Percentiles rank a stretch among this genome's conserved stretches.
Evolutionary conservation across 2,888 invertebrate species (phyloP).

Genomic region (Scaptomyza caliginosa): DNA sequence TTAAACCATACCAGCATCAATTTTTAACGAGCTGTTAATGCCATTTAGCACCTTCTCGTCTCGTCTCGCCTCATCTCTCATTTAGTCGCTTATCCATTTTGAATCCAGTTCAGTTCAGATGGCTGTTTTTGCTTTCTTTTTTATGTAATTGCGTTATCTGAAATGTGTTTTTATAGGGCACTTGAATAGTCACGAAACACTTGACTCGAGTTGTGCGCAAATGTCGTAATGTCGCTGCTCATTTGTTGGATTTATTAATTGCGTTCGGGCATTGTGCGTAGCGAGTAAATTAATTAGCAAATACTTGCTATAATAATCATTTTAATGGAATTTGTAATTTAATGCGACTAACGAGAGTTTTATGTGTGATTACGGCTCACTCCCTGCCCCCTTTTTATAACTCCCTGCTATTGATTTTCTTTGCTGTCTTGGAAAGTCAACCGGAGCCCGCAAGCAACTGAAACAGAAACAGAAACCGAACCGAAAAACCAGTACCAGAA

Average conservation of each 20-base stretch:
- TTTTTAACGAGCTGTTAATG: constrained; percentile 39
- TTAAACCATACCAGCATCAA: constrained; percentile 17
- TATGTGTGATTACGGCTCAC: constrained; percentile 72
- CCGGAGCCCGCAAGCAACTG: constrained; percentile 12
- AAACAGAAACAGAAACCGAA: constrained; percentile 13
- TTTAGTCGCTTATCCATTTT: neutral
- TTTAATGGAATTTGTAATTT: constrained; percentile 82
- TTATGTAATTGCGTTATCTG: constrained; percentile 11
- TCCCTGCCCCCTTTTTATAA: neutral
- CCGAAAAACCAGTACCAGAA: constrained; percentile 24
- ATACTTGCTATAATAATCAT: constrained; percentile 79
- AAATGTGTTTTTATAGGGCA: constrained; percentile 40
- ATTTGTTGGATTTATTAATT: constrained; percentile 77
- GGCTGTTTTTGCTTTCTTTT: too few relatives aligned
- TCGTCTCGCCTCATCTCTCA: neutral
- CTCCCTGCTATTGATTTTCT: constrained; percentile 45
- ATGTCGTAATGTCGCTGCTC: constrained; percentile 49
- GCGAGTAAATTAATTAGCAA: constrained; percentile 81
- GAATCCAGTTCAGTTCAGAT: neutral
- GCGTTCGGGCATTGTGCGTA: constrained; percentile 63
- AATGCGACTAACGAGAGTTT: constrained; percentile 80
- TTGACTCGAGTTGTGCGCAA: neutral
- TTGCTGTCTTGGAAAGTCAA: constrained; percentile 23
- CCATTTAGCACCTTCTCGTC: constrained; percentile 13
- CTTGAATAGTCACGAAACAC: constrained; percentile 33